phyloP scores from a whole-genome alignment of 2,113 vertebrate genomes.

The Pomatorhinus ruficollis region DNA sequence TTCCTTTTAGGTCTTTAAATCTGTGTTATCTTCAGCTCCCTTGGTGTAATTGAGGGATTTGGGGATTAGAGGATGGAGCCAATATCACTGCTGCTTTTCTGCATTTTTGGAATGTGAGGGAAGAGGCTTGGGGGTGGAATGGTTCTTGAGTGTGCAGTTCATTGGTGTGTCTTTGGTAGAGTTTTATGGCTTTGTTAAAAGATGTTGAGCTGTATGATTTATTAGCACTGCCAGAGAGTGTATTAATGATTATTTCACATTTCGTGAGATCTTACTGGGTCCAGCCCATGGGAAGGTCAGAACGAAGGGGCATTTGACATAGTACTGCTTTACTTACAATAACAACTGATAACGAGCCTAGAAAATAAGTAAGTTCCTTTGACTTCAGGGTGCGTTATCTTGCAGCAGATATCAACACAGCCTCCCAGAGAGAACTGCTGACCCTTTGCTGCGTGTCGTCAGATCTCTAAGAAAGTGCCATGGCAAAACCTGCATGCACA shows the following conservation, averaged over 20 bases:
- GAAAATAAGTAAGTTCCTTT: constrained; percentile 49
- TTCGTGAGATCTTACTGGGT: constrained; percentile 38
- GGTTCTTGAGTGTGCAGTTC: not conserved
- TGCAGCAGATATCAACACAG: constrained; percentile 32
- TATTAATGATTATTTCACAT: constrained; percentile 62
- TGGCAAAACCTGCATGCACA: not conserved
- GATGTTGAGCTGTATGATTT: constrained; percentile 27
- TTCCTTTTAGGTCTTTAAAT: constrained; percentile 18
- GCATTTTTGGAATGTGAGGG: constrained; percentile 6
- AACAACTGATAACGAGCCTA: constrained; percentile 44
- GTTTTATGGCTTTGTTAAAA: constrained; percentile 37
- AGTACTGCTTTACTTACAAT: constrained; percentile 50
- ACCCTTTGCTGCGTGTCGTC: not conserved
- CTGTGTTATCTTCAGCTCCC: constrained; percentile 30
- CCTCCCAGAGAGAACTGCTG: constrained; percentile 43
- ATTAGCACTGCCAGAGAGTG: constrained; percentile 8
- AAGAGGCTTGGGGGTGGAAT: constrained; percentile 1
- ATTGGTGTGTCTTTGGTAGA: not conserved
- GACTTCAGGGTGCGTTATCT: constrained; percentile 29
- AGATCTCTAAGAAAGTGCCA: constrained; percentile 2
- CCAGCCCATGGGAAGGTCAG: constrained; percentile 52
- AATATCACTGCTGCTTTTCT: not conserved
- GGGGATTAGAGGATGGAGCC: constrained; percentile 9
- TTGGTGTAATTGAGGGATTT: not conserved
- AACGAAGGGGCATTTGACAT: constrained; percentile 25